phyloP scores from a whole-genome alignment of 2,888 invertebrate species.

The Tethea ocularis region DNA sequence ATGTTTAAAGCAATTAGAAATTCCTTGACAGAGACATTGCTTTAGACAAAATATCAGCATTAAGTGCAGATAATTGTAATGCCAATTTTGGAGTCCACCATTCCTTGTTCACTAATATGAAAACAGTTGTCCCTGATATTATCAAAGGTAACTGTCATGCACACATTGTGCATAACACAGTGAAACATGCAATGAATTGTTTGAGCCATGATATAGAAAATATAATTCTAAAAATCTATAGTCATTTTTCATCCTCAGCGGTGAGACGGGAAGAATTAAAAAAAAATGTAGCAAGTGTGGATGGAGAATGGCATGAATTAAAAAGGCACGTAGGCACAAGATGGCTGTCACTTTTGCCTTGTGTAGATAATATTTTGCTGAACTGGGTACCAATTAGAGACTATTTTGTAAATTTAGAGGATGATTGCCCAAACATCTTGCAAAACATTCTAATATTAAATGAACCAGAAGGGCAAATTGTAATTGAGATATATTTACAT shows the following conservation, averaged over 20 bases:
- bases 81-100: slow-evolving; percentile 36
- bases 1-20: slow-evolving; percentile 29
- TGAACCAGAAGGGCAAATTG: not conserved
- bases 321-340: slow-evolving; percentile 25
- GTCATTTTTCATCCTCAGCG: slow-evolving; percentile 26
- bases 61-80: slow-evolving; percentile 45
- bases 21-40: slow-evolving; percentile 28
- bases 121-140: slow-evolving; percentile 22
- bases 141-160: slow-evolving; percentile 18
- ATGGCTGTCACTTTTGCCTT: slow-evolving; percentile 22
- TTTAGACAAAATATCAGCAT: slow-evolving; percentile 34
- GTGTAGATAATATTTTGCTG: slow-evolving; percentile 19
- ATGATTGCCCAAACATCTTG: slow-evolving; percentile 25
- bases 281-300: slow-evolving; percentile 21
- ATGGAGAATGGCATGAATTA: slow-evolving; percentile 30
- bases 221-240: slow-evolving; percentile 26
- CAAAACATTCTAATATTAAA: slow-evolving; percentile 26
- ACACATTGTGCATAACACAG: not conserved
- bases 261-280: slow-evolving; percentile 19
- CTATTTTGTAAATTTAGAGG: slow-evolving; percentile 30
- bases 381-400: slow-evolving; percentile 24
- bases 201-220: slow-evolving; percentile 18
- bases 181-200: not conserved
- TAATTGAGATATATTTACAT: slow-evolving; percentile 22
- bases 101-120: slow-evolving; percentile 30